phyloP scores from a whole-genome alignment of 2,797 vertebrate species.

The Syngnathus acus region DNA sequence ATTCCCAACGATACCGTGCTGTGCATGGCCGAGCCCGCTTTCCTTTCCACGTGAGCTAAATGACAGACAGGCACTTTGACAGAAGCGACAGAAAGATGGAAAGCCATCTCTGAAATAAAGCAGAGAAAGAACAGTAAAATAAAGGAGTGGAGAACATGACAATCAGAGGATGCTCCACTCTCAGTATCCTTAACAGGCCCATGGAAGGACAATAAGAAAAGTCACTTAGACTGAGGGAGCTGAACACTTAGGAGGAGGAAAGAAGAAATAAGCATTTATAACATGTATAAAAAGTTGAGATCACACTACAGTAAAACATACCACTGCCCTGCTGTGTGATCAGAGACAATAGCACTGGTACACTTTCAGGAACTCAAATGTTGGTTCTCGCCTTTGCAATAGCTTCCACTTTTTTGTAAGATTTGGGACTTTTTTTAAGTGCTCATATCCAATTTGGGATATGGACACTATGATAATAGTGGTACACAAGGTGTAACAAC shows the following conservation, averaged over 20 bases:
- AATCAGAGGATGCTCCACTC: slow-evolving; percentile 40
- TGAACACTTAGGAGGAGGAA: slow-evolving; percentile 1
- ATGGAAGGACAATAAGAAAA: slow-evolving; percentile 40
- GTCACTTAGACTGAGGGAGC: slow-evolving; percentile 16
- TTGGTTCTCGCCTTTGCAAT: background rate
- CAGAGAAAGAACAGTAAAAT: slow-evolving; percentile 48
- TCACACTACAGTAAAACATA: background rate
- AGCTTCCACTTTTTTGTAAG: background rate
- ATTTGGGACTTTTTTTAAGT: background rate
- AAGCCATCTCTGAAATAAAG: slow-evolving; percentile 45
- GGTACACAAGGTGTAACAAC: background rate
- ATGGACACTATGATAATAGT: background rate
- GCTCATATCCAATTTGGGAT: background rate
- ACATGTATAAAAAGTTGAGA: slow-evolving; percentile 4
- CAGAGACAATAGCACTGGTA: background rate
- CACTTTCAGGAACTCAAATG: background rate
- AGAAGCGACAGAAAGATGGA: slow-evolving; percentile 14
- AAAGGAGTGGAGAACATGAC: slow-evolving; percentile 38
- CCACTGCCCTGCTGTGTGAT: background rate
- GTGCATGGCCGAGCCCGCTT: slow-evolving; percentile 24
- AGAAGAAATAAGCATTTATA: slow-evolving; percentile 18
- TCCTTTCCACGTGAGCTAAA: slow-evolving; percentile 22
- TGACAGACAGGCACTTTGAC: slow-evolving; percentile 22
- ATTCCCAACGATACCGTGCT: slow-evolving; percentile 27
- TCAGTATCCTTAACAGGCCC: slow-evolving; percentile 39